These are phyloP conservation scores for Ctenosaura bakeri DNA, from an alignment of 2,797 vertebrate genomes.

Conservation along the genomic window DNA sequence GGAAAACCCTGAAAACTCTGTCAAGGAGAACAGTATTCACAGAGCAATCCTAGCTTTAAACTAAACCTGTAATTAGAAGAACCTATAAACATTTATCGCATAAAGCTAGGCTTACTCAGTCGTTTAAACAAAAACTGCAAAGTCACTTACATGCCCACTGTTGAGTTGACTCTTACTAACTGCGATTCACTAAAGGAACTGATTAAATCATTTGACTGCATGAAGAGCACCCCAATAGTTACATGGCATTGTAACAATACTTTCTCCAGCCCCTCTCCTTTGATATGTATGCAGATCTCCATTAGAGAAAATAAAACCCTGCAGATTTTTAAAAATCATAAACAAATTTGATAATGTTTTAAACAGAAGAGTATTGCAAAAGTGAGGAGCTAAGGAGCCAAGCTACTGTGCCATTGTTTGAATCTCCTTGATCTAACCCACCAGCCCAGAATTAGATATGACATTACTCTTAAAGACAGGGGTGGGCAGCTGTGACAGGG, in stretches of 20 bases:
- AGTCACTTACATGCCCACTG: conserved; percentile 72
- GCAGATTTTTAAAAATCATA: not conserved
- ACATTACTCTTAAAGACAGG: not conserved
- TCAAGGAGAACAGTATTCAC: conserved; percentile 77
- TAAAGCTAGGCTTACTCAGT: conserved; percentile 69
- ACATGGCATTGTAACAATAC: not conserved
- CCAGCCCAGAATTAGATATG: not conserved
- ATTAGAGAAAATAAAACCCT: too few relatives aligned
- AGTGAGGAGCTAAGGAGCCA: not conserved
- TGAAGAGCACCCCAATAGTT: conserved; percentile 59
- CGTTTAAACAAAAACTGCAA: conserved; percentile 73
- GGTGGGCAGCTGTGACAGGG: too few relatives aligned
- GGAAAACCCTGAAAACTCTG: conserved; percentile 79
- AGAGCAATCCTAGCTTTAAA: conserved; percentile 79
- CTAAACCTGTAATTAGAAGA: conserved; percentile 82
- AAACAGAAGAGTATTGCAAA: not conserved
- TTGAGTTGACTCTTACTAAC: conserved; percentile 69
- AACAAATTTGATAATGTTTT: not conserved
- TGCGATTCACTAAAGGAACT: conserved; percentile 60
- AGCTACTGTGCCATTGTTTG: not conserved
- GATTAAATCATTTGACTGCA: conserved; percentile 70
- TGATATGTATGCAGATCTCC: too few relatives aligned
- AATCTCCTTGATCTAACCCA: not conserved
- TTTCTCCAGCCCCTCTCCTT: too few relatives aligned
- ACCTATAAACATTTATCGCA: conserved; percentile 83